Base-by-base conservation (phyloP, 1,140 invertebrate genomes). In the Drosophila auraria region DNA sequence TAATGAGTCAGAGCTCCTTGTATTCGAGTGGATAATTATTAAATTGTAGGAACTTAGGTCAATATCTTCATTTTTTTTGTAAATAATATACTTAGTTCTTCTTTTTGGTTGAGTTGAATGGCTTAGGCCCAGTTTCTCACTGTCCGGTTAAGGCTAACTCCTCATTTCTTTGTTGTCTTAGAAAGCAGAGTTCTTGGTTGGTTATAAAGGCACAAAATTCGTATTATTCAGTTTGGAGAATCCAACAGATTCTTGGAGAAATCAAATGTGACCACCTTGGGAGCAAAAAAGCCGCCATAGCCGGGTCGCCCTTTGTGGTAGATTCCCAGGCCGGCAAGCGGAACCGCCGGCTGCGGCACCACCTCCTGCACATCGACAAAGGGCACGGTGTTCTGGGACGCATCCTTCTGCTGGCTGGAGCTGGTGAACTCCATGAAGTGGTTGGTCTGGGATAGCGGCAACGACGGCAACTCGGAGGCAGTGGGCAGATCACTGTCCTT, bases 331-430 rank as follows among this genome's bases (percentile, higher is more conserved):
- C 97, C 97, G 33, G 86, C 76, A 6, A 93, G 68, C 5, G 93
- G 87, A 2, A 95, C 93, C 7, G 95, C 93, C 6, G 95, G 95
- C n/a, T 94, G 89, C 0, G 95, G 94, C 17, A 93, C 93, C 0
- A 98, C 95, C 2, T 95, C 93, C 92, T 98, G 97, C 49, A 95
- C 94, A 87, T 98, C 97, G 5, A 98, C 91, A 93, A 97, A 98
- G 14, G 97, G 97, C 33, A 98, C 94, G 0, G 97, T 97, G 60
- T 95, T 97, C 93, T 98, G 97, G 0, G 95, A 96, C 0, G 95
- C 97, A 93, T 98, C 97, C 11, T 95, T 95, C 8, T 95, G 94
- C 9, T 95, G 92, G 92, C 96, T 96, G 0, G 95, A 95, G 73
- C 96, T 94, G 0, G 94, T 94, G 83, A 98, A 98, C 82, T 96